Base-by-base conservation (phyloP, 2,888 invertebrate genomes). In the Apotomis capreana region DNA sequence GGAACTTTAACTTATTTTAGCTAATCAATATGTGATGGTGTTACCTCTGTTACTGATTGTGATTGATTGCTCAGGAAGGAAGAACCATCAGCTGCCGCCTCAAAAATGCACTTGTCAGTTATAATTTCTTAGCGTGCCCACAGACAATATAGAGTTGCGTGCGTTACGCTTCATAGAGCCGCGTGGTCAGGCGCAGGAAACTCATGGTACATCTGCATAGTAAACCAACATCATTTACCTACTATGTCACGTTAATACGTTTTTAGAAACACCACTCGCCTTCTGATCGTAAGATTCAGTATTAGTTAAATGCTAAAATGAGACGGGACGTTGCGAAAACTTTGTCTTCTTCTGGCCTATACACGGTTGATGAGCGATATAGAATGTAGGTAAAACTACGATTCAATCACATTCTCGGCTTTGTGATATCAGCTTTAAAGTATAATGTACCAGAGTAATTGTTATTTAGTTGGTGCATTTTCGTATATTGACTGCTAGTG, bases 101-200 rank as follows among this genome's bases (percentile, higher is more conserved):
- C 62, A 44, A 5, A 6, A 37, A n/a, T 26, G 55, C 46, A 46
- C 46, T 46, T 54, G 40, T n/a, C 46, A 8, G 46, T 8, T 65
- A 26, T 46, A 55, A 65, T 57, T 57, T 26, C 65, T 55, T 65
- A 51, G 70, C 70, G 70, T 70, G 65, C 9, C 55, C 65, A 49
- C 9, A 60, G 54, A 57, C 55, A 60, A 13, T 70, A 55, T 8
- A 54, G 37, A 57, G n/a, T 67, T 60, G 70, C 70, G 65, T 70
- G 65, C 65, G 70, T 61, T 70, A 55, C 60, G 65, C 55, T 55
- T 26, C 59, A 70, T 67, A 83, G 83, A 83, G 81, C 78, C 84
- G 89, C 85, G 82, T 78, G 76, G 76, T 65, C 77, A 57, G 73
- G 63, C 58, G 51, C 51, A 36, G 70, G 65, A 67, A 61, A 61